phyloP scores from a whole-genome alignment of 2,113 vertebrate genomes.

The Garra rufa region DNA sequence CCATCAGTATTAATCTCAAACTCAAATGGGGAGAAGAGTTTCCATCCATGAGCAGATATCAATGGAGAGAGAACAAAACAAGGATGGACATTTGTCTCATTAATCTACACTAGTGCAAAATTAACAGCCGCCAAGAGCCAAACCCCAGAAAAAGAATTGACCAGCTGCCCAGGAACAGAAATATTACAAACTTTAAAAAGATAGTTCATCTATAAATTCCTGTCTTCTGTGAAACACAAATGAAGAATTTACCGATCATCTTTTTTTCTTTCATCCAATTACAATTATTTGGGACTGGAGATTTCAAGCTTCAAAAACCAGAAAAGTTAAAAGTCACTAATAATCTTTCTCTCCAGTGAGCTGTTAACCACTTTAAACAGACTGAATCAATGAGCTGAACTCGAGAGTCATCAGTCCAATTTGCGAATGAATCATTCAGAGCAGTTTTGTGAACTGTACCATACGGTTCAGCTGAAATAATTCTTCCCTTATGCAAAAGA shows the following conservation, averaged over 20 bases:
- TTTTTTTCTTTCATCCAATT: not conserved
- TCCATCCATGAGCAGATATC: conserved; percentile 59
- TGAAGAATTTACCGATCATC: not conserved
- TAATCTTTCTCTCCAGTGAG: not conserved
- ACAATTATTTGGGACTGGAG: not conserved
- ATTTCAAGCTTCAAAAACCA: not conserved
- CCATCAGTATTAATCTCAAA: conserved; percentile 73
- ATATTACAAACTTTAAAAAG: not conserved
- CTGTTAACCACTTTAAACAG: not conserved
- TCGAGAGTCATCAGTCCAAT: not conserved
- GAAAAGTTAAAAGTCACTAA: not conserved
- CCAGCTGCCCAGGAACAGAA: not conserved
- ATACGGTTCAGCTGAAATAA: not conserved
- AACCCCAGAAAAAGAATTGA: not conserved
- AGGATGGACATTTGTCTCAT: not conserved
- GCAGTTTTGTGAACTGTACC: not conserved
- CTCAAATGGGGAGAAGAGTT: conserved; percentile 59
- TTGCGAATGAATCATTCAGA: not conserved
- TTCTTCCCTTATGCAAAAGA: not conserved
- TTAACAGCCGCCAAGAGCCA: not conserved
- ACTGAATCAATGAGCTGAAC: not conserved
- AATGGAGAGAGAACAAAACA: conserved; percentile 43
- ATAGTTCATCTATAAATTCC: not conserved
- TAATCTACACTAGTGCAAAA: conserved; percentile 30
- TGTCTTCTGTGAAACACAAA: not conserved